Conservation (phyloP, 2,888 invertebrate species). For the Celastrina argiolus region DNA sequence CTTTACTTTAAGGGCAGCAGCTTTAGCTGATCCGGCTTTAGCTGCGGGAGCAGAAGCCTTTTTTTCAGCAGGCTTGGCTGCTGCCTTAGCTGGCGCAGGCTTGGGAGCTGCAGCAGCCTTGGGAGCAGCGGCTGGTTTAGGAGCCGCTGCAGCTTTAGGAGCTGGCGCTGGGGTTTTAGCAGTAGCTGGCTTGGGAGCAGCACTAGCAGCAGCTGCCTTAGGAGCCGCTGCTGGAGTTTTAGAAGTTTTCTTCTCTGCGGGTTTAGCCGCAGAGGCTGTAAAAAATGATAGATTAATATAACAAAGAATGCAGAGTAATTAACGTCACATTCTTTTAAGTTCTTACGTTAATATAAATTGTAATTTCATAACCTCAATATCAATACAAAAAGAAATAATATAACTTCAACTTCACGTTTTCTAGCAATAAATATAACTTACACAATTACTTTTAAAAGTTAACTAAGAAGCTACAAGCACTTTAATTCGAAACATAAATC, state of each 20-base stretch:
- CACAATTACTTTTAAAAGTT: background rate
- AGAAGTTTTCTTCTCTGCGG: constrained; percentile 66
- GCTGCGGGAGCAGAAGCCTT: constrained; percentile 63
- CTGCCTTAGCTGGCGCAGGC: constrained; percentile 64
- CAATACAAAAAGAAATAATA: background rate
- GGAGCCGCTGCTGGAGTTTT: constrained; percentile 69
- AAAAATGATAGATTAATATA: background rate
- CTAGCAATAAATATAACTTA: background rate
- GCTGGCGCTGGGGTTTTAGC: constrained; percentile 64
- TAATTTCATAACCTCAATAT: background rate
- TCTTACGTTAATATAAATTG: background rate
- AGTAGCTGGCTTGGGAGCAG: constrained; percentile 57
- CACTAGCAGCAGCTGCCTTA: constrained; percentile 53
- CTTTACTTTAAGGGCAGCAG: constrained; percentile 69
- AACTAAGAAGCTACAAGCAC: background rate
- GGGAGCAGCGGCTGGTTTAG: constrained; percentile 59
- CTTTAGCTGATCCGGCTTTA: constrained; percentile 75
- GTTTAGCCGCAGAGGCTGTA: constrained; percentile 56
- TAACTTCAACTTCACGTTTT: background rate
- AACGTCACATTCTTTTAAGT: background rate
- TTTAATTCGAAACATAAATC: background rate
- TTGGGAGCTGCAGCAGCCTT: constrained; percentile 70
- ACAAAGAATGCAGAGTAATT: background rate
- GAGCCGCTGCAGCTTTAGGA: constrained; percentile 58
- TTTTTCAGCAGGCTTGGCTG: constrained; percentile 63